These are phyloP conservation scores for Batillaria attramentaria DNA, from an alignment of 1,140 invertebrate species.

Conservation along the genomic window DNA sequence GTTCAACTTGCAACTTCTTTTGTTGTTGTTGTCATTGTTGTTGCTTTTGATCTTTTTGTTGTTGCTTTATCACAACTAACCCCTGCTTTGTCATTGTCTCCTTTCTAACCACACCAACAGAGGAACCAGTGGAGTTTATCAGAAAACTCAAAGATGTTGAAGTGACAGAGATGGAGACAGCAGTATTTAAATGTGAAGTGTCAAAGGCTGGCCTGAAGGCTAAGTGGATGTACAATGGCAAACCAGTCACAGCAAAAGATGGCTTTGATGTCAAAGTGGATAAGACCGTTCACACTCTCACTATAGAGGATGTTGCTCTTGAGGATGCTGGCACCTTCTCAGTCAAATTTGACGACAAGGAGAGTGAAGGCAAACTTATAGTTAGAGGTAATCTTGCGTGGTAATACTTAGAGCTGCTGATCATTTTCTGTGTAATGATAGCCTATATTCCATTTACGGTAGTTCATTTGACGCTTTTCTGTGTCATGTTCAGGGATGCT, in stretches of 20 bases:
- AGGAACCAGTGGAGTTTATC: slow-evolving; percentile 58
- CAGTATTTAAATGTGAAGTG: slow-evolving; percentile 65
- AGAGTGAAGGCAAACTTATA: slow-evolving; percentile 52
- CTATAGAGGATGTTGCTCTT: slow-evolving; percentile 82
- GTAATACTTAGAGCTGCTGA: too few species aligned
- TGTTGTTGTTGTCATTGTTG: too few species aligned
- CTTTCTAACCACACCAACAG: slow-evolving; percentile 40
- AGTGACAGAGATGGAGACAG: slow-evolving; percentile 47
- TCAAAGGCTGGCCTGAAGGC: slow-evolving; percentile 85
- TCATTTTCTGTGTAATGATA: too few species aligned
- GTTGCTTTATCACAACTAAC: too few species aligned
- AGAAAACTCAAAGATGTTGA: slow-evolving; percentile 57
- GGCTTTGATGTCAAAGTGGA: slow-evolving; percentile 58
- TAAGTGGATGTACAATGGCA: slow-evolving; percentile 88
- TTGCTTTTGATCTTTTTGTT: too few species aligned
- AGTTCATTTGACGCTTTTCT: too few species aligned
- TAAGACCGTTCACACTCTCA: slow-evolving; percentile 72
- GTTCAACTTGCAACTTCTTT: too few species aligned
- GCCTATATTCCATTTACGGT: too few species aligned
- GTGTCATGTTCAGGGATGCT: too few species aligned
- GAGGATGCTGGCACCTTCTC: slow-evolving; percentile 85
- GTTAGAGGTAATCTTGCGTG: slow-evolving; percentile 60
- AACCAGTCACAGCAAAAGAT: slow-evolving; percentile 73
- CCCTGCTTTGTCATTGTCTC: too few species aligned
- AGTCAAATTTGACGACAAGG: slow-evolving; percentile 46